Evolutionary conservation across 35 echinoderm and acorn worm genomes (phyloP), one percentile per base, ranked within the genome.

Genomic region (Ophiothrix spiculata): DNA sequence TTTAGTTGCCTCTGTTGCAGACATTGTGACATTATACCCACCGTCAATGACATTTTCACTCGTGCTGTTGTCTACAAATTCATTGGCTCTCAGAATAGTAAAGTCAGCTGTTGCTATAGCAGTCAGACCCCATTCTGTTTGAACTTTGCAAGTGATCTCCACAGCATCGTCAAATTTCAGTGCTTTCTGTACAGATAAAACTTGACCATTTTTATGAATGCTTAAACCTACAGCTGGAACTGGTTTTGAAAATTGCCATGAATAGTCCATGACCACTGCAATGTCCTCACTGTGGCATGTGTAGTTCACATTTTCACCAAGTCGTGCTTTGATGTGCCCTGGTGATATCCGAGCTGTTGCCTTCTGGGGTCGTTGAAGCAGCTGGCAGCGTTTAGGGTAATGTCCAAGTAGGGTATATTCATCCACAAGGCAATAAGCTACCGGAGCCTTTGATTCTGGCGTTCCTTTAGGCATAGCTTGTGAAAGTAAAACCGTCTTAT

Each of bases 91-190:
- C 60, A 25, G 60, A 69, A 28, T 69, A 25, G 80, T 74, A 35
- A 92, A 77, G 37, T 80, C 81, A 19, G 90, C 85, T 39, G 56
- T 77, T 32, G 90, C 90, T 84, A 69, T 83, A 56, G 85, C 82
- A 25, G 42, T 80, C 21, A 92, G 35, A 11, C 39, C 60, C 85
- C 85, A 87, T 38, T 87, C 85, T 1, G 85, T 87, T 0, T 78
- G 87, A 31, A 92, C 85, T 31, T 83, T 56, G 46, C 90, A 92
- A 31, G 75, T 80, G 23, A 92, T 80, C 29, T 92, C 79, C 28
- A 84, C 12, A 38, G 38, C 42, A 14, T 75, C 41, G 0, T 82
- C 84, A 33, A 32, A 35, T 19, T 63, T 36, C 39, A 79, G 79
- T 10, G 87, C 56, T 38, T 82, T 83, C 41, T 82, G 56, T 39